Evolutionary conservation across 2,888 invertebrate species (phyloP), one percentile per base, ranked within the genome.

Genomic region (Orchesella flavescens): DNA sequence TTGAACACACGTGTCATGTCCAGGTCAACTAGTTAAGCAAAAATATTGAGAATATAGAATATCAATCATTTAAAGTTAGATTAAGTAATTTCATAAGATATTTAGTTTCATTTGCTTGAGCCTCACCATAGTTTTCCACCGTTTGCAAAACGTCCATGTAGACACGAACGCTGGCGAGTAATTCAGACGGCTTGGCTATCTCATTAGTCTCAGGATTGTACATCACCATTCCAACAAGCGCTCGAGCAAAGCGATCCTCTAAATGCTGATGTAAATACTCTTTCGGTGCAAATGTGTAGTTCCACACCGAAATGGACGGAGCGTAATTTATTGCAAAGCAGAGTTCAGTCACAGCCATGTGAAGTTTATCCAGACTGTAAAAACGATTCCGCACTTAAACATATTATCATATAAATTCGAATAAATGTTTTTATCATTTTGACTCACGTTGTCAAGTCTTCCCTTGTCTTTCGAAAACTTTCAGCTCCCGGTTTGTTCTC

Each of bases 81-180:
- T 23, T 65, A 1, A 24, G 4, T 15, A 66, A 34, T 46, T 46
- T n/a, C 1, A 1, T 19, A 46, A 59, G 49, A 1, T 3, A 24
- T 21, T n/a, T 9, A n/a, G 46, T 24, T 57, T n/a, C n/a, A n/a
- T 75, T 90, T 89, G n/a, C n/a, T n/a, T n/a, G n/a, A n/a, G 7
- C 3, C 34, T 34, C 89, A 93, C 93, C 92, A 91, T 99, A 98
- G 91, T 99, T 98, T 91, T 99, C 99, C 9, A 99, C 96, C 12
- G 97, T 97, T 91, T 99, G 99, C 61, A 99, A 91, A 0, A 99
- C 99, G 91, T 96, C 97, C 98, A 99, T 99, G 89, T 98, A 98
- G 0, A 98, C 96, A 87, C 96, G 92, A 0, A 99, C 97, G 89
- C 97, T 97, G 17, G 95, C 96, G 75, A 99, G 92, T 17, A 99